Percentiles rank a stretch among this genome's conserved stretches.
These are phyloP conservation scores for Pogonomyrmex barbatus DNA, from an alignment of 1,140 invertebrate species.

Conservation along the genomic window DNA sequence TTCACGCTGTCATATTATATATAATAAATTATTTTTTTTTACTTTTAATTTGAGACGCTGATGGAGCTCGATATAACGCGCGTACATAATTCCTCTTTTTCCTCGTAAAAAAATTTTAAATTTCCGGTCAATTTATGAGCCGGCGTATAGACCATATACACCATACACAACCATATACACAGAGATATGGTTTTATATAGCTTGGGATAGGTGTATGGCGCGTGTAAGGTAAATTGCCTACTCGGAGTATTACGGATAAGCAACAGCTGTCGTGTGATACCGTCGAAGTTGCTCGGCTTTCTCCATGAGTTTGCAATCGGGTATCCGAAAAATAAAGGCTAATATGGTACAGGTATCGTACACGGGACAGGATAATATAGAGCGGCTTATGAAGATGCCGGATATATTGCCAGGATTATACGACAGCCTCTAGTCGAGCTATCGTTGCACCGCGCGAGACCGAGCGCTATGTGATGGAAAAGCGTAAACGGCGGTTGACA, in stretches of 20 bases:
- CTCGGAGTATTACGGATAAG: constrained; percentile 63
- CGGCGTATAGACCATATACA: not conserved
- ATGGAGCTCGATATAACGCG: not conserved
- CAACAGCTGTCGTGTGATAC: constrained; percentile 65
- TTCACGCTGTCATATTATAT: not conserved
- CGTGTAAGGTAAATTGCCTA: constrained; percentile 68
- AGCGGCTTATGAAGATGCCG: constrained; percentile 52
- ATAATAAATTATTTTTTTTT: not conserved
- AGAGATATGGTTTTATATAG: constrained; percentile 18
- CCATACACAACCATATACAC: not conserved
- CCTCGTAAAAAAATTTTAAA: not conserved
- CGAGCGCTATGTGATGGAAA: constrained; percentile 20
- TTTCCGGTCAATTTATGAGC: not conserved
- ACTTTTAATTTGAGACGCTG: not conserved
- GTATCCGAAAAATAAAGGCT: constrained; percentile 63
- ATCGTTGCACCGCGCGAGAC: not conserved
- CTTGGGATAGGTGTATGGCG: constrained; percentile 2
- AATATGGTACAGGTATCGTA: constrained; percentile 58
- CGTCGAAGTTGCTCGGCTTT: constrained; percentile 46
- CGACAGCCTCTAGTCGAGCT: constrained; percentile 15
- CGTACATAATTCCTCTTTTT: not conserved
- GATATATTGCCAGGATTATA: constrained; percentile 54
- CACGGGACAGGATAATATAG: constrained; percentile 55
- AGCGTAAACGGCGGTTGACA: not conserved
- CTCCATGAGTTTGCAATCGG: constrained; percentile 63